These are phyloP conservation scores for Eptesicus fuscus DNA, from an alignment of 2,113 vertebrate species.

Conservation along the genomic window DNA sequence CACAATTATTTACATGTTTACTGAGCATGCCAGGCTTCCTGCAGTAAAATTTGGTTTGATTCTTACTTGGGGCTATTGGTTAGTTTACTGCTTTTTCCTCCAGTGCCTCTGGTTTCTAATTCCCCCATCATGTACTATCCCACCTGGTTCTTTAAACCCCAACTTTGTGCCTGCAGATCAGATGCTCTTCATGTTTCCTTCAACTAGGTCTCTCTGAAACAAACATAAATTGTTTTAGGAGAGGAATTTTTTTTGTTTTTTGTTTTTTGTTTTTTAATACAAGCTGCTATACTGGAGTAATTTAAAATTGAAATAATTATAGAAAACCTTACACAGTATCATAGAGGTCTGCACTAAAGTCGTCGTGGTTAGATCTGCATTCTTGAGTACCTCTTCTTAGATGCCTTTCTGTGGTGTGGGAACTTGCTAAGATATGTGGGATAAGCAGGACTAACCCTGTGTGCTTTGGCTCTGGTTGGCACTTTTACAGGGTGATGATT, in stretches of 20 bases:
- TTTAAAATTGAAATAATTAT: neutral
- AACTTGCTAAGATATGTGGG: neutral
- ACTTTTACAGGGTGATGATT: neutral
- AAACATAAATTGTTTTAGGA: neutral
- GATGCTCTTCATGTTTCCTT: neutral
- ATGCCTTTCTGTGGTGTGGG: neutral
- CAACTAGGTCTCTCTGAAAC: neutral
- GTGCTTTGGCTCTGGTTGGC: neutral
- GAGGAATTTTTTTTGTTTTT: too few species aligned
- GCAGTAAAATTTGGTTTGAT: too few species aligned
- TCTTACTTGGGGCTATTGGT: too few species aligned
- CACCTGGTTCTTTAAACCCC: too few species aligned
- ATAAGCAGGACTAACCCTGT: neutral
- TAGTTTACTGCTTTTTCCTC: too few species aligned
- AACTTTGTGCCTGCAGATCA: too few species aligned
- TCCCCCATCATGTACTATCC: too few species aligned
- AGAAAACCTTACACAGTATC: neutral
- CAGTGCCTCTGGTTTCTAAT: too few species aligned
- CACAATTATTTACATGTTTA: neutral
- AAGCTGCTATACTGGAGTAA: neutral
- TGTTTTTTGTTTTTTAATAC: too few species aligned
- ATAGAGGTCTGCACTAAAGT: fast-evolving
- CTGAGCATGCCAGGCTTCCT: neutral
- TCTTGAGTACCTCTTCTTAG: neutral
- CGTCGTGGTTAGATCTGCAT: too few species aligned